Evolutionary conservation across 2,113 vertebrate species (phyloP), one percentile per base, ranked within the genome.

Genomic region (Psammodynastes pulverulentus): DNA sequence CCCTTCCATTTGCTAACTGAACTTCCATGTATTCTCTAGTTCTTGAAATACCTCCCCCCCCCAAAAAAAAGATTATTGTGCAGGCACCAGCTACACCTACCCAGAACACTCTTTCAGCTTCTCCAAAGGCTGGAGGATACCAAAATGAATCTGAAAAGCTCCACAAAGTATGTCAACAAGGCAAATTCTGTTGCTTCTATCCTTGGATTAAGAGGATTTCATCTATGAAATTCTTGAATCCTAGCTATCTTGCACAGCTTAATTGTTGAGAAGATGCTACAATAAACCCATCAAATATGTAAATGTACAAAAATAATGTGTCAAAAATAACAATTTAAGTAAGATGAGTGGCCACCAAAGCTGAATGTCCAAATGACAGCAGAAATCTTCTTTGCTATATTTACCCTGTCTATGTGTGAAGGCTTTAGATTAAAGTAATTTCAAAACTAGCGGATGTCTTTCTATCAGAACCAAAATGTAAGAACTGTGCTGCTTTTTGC

Each of bases 291-390:
- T 94, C 91, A 4, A 46, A 56, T 54, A 0, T 4, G 1, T 0
- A 3, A 15, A 90, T 53, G 62, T 19, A 94, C 93, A 92, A 94
- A 86, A 91, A 26, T 58, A 26, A 58, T 58, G 34, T 89, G 88
- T 54, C 53, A 0, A 92, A 84, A 45, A 54, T 12, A 6, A 72
- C 54, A 53, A 46, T n/a, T 91, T 53, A 1, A 1, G 88, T 3
- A 13, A 92, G 86, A 85, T 43, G 88, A 3, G 15, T 89, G 17
- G 92, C 91, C 54, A 1, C 49, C 89, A 5, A 92, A 94, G 92
- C 53, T 79, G 29, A 39, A 29, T 84, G 7, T 56, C 23, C 56
- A 49, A 54, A 54, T 29, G 39, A 49, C 8, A 49, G 19, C 10
- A 39, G 24, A 10, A 54, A 9, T 46, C 34, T 26, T 43, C 49